Evolutionary conservation across 2,113 vertebrate genomes (phyloP).

Genomic region (Microtus richardsoni): DNA sequence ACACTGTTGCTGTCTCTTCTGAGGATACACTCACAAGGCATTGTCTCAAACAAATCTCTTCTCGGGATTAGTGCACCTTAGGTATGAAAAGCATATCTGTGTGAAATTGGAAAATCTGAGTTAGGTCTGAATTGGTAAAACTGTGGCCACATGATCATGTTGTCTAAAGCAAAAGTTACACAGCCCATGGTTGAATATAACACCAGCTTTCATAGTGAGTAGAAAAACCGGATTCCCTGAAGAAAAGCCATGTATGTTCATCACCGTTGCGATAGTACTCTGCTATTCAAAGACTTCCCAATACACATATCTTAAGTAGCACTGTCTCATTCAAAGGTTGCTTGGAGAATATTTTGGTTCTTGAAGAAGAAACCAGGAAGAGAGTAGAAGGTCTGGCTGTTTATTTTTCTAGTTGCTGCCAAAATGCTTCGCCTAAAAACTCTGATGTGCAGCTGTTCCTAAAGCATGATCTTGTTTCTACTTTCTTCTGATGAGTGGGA

Average conservation of each 20-base stretch:
- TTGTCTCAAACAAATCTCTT: background rate
- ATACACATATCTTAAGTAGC: background rate
- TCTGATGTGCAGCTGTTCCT: conserved; percentile 65
- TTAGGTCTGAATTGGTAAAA: background rate
- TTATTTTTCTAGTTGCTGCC: conserved; percentile 66
- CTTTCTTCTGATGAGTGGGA: conserved; percentile 38
- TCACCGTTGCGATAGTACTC: background rate
- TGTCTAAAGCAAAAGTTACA: conserved; percentile 42
- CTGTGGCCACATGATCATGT: background rate
- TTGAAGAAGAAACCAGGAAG: conserved; percentile 58
- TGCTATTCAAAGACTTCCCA: background rate
- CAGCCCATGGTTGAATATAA: background rate
- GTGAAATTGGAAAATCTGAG: background rate
- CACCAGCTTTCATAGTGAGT: background rate
- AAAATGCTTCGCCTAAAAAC: conserved; percentile 66
- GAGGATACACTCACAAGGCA: background rate
- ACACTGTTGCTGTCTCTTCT: background rate
- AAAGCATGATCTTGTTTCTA: conserved; percentile 12
- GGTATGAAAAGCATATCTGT: background rate
- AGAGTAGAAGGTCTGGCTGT: conserved; percentile 51
- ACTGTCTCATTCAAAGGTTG: background rate
- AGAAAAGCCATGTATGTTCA: background rate
- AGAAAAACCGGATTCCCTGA: background rate
- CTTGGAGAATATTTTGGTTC: background rate
- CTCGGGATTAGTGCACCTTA: background rate